A percentile compares a stretch with the other conserved stretches of the same genome.
Conservation (phyloP, 2,113 vertebrate species). For the Lasiurus borealis region DNA sequence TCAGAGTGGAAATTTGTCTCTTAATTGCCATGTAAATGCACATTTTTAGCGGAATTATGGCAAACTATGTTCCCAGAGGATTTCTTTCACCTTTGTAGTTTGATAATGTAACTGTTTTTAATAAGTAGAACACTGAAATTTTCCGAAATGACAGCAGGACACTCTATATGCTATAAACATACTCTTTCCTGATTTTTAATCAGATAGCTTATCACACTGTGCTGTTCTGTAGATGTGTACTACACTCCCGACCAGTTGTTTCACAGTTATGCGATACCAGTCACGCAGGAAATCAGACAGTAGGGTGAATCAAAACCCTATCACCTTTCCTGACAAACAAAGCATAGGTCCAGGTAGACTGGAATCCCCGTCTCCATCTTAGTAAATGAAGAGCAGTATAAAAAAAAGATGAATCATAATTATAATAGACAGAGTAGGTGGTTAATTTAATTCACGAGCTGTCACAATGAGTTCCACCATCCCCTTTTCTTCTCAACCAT, state of each 20-base stretch:
- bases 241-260: background rate
- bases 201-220: background rate
- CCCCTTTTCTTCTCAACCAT: background rate
- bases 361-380: background rate
- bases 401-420: conserved; percentile 14
- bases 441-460: conserved; percentile 49
- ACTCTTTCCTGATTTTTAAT: conserved; percentile 47
- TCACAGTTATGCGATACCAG: background rate
- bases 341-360: background rate
- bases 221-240: background rate
- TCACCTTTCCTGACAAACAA: background rate
- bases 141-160: background rate
- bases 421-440: conserved; percentile 14
- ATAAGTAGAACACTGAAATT: conserved; percentile 41
- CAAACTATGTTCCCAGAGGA: conserved; percentile 49
- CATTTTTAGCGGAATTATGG: conserved; percentile 34
- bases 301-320: conserved; percentile 22
- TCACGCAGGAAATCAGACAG: background rate
- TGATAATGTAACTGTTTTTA: background rate
- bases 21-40: conserved; percentile 55
- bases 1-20: conserved; percentile 56
- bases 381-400: conserved; percentile 56
- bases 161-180: background rate
- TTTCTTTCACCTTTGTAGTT: background rate
- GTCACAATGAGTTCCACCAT: background rate